phyloP scores from a whole-genome alignment of 2,888 invertebrate species.

The Ophion ellenae region DNA sequence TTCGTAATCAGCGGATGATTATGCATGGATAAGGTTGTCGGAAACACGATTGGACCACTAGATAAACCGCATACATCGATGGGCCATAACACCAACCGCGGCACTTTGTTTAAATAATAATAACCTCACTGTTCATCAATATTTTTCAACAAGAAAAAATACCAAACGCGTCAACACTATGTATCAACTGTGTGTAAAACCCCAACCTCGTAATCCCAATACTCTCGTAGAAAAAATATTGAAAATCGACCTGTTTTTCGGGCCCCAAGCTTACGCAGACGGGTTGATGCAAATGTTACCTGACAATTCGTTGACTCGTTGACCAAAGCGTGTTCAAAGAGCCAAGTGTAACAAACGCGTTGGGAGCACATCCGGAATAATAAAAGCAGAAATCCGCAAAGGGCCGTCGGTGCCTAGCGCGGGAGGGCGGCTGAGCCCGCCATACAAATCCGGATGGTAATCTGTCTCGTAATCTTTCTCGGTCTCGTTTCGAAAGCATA shows the following conservation, averaged over 20 bases:
- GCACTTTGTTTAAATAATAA: background rate
- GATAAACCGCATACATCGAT: too few relatives aligned
- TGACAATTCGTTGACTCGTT: background rate
- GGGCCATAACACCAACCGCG: too few relatives aligned
- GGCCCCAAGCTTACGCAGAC: background rate
- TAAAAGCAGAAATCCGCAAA: constrained; percentile 31
- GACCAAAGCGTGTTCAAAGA: background rate
- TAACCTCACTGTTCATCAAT: background rate
- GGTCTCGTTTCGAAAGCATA: constrained; percentile 78
- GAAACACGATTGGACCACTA: too few relatives aligned
- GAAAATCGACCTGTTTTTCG: background rate
- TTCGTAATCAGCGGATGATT: background rate
- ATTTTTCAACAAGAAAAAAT: background rate
- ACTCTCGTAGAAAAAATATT: background rate
- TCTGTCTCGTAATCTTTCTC: constrained; percentile 77
- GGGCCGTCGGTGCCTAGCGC: constrained; percentile 3
- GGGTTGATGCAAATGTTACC: background rate
- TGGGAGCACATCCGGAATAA: constrained; percentile 29
- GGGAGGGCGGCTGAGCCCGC: constrained; percentile 45
- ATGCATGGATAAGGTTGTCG: too few relatives aligned
- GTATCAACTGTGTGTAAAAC: background rate
- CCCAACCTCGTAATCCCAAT: too few relatives aligned
- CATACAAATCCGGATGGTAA: constrained; percentile 76
- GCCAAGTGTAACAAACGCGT: background rate
- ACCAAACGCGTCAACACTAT: background rate